Evolutionary conservation across 2,797 vertebrate genomes (phyloP).

Genomic region (Nannoperca australis): DNA sequence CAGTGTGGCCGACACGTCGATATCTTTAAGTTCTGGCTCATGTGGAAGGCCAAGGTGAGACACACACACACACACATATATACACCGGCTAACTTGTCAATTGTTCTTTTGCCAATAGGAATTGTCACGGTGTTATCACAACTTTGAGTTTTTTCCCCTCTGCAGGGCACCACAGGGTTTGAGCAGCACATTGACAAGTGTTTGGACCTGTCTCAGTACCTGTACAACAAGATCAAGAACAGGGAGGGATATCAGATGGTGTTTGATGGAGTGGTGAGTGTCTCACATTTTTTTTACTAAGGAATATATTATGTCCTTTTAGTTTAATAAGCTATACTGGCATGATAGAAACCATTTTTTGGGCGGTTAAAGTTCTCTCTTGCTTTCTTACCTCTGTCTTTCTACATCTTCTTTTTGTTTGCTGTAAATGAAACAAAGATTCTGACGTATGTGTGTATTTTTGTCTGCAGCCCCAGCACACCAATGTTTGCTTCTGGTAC

Average conservation of each 20-base stretch:
- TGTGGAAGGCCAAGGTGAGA: slow-evolving; percentile 94
- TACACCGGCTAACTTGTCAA: neutral
- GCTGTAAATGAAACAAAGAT: neutral
- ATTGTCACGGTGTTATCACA: neutral
- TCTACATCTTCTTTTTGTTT: neutral
- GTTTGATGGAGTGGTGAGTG: slow-evolving; percentile 94
- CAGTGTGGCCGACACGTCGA: slow-evolving; percentile 98
- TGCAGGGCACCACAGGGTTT: slow-evolving; percentile 95
- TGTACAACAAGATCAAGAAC: slow-evolving; percentile 97
- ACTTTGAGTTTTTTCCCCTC: neutral
- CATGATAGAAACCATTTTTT: neutral
- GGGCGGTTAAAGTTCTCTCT: neutral
- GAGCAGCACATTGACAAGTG: slow-evolving; percentile 99
- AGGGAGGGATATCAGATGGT: slow-evolving; percentile 98
- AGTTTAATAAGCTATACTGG: neutral
- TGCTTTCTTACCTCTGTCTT: neutral
- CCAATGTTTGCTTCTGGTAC: slow-evolving; percentile 99
- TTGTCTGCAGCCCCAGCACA: slow-evolving; percentile 93
- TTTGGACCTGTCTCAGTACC: slow-evolving; percentile 95
- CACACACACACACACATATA: too few relatives aligned
- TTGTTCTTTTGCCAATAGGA: neutral
- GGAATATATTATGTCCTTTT: neutral
- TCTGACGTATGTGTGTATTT: neutral
- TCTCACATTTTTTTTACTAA: neutral
- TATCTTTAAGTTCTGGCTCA: slow-evolving; percentile 99